These are phyloP conservation scores for Heliothis subflexa DNA, from an alignment of 1,140 invertebrate genomes.

Conservation along the genomic window DNA sequence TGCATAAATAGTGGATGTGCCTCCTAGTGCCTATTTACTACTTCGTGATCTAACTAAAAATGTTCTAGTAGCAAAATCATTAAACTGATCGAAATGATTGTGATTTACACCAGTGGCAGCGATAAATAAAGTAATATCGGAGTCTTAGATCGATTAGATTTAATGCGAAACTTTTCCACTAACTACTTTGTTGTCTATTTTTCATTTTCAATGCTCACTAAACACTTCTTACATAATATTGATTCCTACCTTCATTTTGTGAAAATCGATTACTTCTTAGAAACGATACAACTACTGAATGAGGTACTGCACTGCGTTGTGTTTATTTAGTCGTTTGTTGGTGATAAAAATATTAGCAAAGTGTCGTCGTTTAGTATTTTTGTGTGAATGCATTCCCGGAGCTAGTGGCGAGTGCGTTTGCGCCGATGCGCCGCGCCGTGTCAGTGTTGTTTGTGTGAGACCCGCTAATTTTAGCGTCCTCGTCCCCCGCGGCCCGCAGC, in stretches of 20 bases:
- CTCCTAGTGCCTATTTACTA: constrained; percentile 53
- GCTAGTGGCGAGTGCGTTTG: constrained; percentile 42
- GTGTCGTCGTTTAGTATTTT: constrained; percentile 2
- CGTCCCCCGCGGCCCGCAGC: constrained; percentile 72
- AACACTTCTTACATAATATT: constrained; percentile 42
- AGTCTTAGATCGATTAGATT: constrained; percentile 23
- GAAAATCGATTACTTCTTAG: constrained; percentile 18
- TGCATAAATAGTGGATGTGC: constrained; percentile 63
- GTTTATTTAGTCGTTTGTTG: constrained; percentile 15
- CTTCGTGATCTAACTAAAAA: constrained; percentile 13
- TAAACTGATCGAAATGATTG: constrained; percentile 2
- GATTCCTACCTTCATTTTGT: constrained; percentile 37
- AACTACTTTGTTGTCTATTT: constrained; percentile 2
- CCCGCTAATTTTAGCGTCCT: constrained; percentile 73
- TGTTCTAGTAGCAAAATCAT: constrained; percentile 6
- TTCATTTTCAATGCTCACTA: constrained; percentile 13
- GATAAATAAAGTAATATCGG: constrained; percentile 15
- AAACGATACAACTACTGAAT: neutral
- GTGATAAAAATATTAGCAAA: neutral
- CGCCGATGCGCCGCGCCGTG: constrained; percentile 47
- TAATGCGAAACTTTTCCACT: constrained; percentile 29
- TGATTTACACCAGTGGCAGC: constrained; percentile 12
- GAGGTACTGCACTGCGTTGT: neutral
- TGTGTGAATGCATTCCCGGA: constrained; percentile 33
- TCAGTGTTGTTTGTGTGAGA: constrained; percentile 57